Evolutionary conservation across 2,797 vertebrate genomes (phyloP).

Genomic region (Alcedo atthis): DNA sequence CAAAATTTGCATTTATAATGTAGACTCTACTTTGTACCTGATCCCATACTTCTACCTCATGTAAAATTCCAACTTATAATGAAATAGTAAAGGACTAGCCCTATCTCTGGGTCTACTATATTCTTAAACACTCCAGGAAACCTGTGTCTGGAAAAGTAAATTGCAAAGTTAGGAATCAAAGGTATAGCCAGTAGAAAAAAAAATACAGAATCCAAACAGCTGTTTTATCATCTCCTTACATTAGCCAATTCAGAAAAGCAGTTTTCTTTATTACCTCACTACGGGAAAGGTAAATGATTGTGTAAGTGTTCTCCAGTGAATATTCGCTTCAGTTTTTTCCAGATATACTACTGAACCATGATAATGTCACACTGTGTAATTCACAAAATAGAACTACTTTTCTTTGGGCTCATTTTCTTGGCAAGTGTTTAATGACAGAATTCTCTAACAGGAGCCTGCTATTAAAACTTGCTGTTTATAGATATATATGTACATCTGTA

Average conservation of each 20-base stretch:
- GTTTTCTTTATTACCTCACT: background rate
- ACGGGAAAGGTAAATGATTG: background rate
- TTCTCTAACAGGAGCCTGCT: background rate
- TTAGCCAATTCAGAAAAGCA: background rate
- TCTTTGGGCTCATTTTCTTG: background rate
- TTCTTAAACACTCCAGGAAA: background rate
- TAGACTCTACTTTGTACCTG: background rate
- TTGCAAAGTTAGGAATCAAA: constrained; percentile 14
- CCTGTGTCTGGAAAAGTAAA: background rate
- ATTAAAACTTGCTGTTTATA: background rate
- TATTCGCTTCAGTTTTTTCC: background rate
- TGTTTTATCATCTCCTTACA: background rate
- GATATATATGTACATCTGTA: background rate
- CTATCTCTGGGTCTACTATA: background rate
- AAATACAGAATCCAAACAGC: background rate
- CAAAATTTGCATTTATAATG: constrained; percentile 32
- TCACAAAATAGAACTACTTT: background rate
- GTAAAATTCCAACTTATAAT: constrained; percentile 28
- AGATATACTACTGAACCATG: background rate
- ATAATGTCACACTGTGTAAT: background rate
- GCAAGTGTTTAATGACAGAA: background rate
- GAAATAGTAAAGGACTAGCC: background rate
- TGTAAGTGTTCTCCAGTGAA: background rate
- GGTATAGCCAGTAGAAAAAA: background rate
- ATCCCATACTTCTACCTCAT: background rate